Conservation (phyloP, 2,113 vertebrate genomes). For the Oryzias javanicus region DNA sequence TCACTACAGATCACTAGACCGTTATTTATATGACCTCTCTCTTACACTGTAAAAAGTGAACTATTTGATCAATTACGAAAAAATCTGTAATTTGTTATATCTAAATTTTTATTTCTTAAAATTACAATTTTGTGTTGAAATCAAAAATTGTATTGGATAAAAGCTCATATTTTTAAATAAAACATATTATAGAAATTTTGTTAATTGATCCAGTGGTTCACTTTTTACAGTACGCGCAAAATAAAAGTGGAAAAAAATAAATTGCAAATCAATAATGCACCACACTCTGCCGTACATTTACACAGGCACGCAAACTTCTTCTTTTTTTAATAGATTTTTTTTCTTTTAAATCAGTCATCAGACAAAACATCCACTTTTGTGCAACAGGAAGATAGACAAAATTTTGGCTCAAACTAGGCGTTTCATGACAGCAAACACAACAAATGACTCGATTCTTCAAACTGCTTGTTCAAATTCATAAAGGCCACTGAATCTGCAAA, state of each 20-base stretch:
- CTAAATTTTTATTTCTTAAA: no score
- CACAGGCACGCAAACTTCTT: constrained; percentile 41
- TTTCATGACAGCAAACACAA: constrained; percentile 74
- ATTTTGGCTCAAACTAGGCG: constrained; percentile 79
- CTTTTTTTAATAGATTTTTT: constrained; percentile 67
- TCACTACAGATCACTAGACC: constrained; percentile 60
- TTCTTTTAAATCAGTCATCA: constrained; percentile 63
- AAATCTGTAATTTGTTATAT: no score
- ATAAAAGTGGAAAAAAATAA: constrained; percentile 23
- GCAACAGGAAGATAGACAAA: constrained; percentile 89
- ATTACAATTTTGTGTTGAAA: no score
- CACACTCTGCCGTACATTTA: constrained; percentile 50
- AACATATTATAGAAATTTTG: no score
- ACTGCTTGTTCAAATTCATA: constrained; percentile 44
- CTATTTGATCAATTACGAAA: no score
- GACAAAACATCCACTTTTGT: constrained; percentile 78
- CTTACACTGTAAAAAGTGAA: constrained; percentile 8
- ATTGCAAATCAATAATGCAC: constrained; percentile 71
- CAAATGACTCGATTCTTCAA: constrained; percentile 26
- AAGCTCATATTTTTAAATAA: no score
- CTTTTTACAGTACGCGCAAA: no score
- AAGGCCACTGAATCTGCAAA: constrained; percentile 76
- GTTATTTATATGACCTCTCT: constrained; percentile 52
- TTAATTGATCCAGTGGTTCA: no score
- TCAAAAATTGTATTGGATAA: no score